Conservation (phyloP, 35 echinoderm and acorn worm genomes). For the Chiridota heheva region DNA sequence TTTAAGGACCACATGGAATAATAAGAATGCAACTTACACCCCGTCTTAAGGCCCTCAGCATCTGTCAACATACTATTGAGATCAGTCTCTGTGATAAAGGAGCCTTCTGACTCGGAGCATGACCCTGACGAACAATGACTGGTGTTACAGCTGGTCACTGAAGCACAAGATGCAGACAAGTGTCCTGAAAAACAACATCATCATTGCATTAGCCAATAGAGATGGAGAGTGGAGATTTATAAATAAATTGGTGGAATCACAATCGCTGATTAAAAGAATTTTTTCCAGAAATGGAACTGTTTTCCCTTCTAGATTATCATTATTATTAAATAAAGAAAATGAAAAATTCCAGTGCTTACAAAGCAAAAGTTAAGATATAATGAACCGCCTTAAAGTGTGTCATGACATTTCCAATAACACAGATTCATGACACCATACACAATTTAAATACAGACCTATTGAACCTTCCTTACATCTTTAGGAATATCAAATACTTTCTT, state of each 20-base stretch:
- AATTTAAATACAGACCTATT: no score
- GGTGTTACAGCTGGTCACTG: constrained; percentile 45
- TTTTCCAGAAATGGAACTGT: neutral
- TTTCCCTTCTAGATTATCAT: neutral
- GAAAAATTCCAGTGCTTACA: neutral
- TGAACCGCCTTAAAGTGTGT: no score
- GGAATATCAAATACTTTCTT: no score
- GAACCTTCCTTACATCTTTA: no score
- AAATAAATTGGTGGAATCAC: neutral
- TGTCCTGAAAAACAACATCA: neutral
- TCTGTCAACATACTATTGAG: constrained; percentile 29
- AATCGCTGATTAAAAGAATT: neutral
- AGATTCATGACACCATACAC: no score
- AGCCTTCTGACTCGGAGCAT: constrained; percentile 38
- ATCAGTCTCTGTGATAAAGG: constrained; percentile 17
- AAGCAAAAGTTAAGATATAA: neutral
- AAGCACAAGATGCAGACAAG: constrained; percentile 45
- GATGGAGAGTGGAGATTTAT: neutral
- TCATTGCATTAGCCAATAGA: neutral
- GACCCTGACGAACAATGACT: constrained; percentile 36
- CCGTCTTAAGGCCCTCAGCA: neutral
- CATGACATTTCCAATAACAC: no score
- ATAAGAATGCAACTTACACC: no score
- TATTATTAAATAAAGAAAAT: neutral
- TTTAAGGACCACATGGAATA: no score